phyloP scores from a whole-genome alignment of 2,888 invertebrate species.

The Agrotis ipsilon region DNA sequence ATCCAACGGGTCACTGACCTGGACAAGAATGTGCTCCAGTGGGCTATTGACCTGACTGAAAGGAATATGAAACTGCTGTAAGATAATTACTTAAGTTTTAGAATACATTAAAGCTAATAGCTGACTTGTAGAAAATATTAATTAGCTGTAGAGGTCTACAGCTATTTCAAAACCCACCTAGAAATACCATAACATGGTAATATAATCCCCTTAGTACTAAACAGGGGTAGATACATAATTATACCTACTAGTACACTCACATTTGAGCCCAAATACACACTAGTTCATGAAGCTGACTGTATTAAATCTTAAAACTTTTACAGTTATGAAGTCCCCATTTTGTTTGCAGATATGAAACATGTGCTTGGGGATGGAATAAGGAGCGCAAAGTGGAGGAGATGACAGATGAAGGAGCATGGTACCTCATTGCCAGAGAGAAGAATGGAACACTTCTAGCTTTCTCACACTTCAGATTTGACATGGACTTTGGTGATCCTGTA shows the following conservation, averaged over 20 bases:
- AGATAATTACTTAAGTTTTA: slow-evolving; percentile 70
- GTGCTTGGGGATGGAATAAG: slow-evolving; percentile 96
- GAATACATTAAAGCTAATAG: no score
- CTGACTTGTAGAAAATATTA: no score
- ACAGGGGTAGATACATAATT: no score
- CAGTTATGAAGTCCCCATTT: not conserved
- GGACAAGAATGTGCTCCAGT: slow-evolving; percentile 90
- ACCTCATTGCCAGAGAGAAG: slow-evolving; percentile 92
- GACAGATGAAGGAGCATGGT: slow-evolving; percentile 94
- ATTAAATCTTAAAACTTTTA: no score
- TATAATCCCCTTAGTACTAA: no score
- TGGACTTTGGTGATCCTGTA: slow-evolving; percentile 95
- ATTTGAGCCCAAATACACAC: no score
- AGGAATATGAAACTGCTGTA: slow-evolving; percentile 95
- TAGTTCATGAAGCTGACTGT: no score
- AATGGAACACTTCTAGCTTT: slow-evolving; percentile 92
- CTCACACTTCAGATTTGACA: slow-evolving; percentile 96
- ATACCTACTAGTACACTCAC: no score
- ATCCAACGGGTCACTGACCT: slow-evolving; percentile 91
- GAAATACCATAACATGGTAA: no score
- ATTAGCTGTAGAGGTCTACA: no score
- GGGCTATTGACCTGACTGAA: slow-evolving; percentile 94
- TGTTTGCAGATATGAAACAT: slow-evolving; percentile 92
- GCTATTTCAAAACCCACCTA: no score
- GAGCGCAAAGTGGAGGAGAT: slow-evolving; percentile 94